Evolutionary conservation across 2,888 invertebrate genomes (phyloP), one percentile per base, ranked within the genome.

Genomic region (Caenorhabditis uteleia): DNA sequence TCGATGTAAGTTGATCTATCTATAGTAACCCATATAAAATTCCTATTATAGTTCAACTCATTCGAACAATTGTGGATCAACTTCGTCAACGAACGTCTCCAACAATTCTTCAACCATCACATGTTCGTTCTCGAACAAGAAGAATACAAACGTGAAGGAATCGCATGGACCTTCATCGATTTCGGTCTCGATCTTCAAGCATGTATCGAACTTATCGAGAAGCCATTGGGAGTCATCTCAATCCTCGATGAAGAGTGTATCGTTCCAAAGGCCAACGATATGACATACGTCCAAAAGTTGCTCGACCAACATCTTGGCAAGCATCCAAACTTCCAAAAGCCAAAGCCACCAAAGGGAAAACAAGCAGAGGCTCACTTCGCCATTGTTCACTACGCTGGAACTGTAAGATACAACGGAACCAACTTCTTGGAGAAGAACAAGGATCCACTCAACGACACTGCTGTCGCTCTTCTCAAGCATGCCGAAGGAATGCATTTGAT

Each of bases 211-310:
- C 88, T 95, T 83, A 92, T 92, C 85, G 92, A 92, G 88, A 92
- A 92, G 97, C 98, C 98, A 85, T 93, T 98, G 93, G 98, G 98
- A 90, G 94, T 98, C 89, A 90, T 98, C 88, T 97, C 97, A 88
- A 98, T 99, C 88, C 93, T 98, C 89, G 98, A 98, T 88, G 98
- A 98, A 90, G 98, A 98, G 89, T 95, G 95, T 92, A 97, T 98
- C 93, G 98, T 98, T 91, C 98, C 98, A 87, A 98, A 98, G 89
- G 97, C 97, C 85, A 92, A 94, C 82, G 98, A 98, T 87, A 90
- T 89, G 87, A 95, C 97, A 86, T 98, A 97, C 88, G 91, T 92
- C 86, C 95, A 97, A 87, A 98, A 98, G 88, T 88, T 98, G 89
- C 93, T 91, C 89, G 91, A 92, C 89, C 95, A 97, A 88, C 97